Percentiles rank a stretch among this genome's conserved stretches.
These are phyloP conservation scores for Spodoptera frugiperda DNA, from an alignment of 1,140 invertebrate genomes.

Conservation along the genomic window DNA sequence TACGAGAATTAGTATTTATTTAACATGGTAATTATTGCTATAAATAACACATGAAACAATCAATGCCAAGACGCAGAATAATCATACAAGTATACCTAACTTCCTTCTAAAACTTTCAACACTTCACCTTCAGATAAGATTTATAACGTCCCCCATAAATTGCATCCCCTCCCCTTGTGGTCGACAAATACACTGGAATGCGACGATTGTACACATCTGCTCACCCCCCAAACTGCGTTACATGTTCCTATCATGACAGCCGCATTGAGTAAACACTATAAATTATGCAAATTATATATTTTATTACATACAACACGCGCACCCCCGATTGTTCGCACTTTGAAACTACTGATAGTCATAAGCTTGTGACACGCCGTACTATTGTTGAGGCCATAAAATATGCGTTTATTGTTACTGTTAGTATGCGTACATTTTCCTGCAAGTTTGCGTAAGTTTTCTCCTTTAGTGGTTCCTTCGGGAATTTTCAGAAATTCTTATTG, in stretches of 20 bases:
- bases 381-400: conserved; percentile 11
- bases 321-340: conserved; percentile 43
- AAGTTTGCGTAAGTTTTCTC: too few relatives aligned
- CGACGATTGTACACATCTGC: conserved; percentile 20
- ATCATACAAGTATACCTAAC: background rate
- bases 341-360: conserved; percentile 10
- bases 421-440: background rate
- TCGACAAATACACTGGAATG: background rate
- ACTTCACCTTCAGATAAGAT: background rate
- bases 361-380: conserved; percentile 6
- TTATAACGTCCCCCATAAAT: conserved; percentile 10
- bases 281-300: conserved; percentile 46
- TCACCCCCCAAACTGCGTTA: background rate
- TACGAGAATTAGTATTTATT: too few relatives aligned
- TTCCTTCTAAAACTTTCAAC: background rate
- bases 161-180: conserved; percentile 8
- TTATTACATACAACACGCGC: conserved; percentile 38
- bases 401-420: conserved; percentile 1
- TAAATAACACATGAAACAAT: too few relatives aligned
- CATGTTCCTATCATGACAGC: conserved; percentile 3
- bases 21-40: too few relatives aligned
- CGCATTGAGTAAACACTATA: conserved; percentile 39
- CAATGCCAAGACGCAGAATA: background rate
- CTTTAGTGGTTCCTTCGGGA: too few relatives aligned
- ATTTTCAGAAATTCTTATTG: background rate